Evolutionary conservation across 2,113 vertebrate genomes (phyloP), one percentile per base, ranked within the genome.

Genomic region (Neotoma lepida): DNA sequence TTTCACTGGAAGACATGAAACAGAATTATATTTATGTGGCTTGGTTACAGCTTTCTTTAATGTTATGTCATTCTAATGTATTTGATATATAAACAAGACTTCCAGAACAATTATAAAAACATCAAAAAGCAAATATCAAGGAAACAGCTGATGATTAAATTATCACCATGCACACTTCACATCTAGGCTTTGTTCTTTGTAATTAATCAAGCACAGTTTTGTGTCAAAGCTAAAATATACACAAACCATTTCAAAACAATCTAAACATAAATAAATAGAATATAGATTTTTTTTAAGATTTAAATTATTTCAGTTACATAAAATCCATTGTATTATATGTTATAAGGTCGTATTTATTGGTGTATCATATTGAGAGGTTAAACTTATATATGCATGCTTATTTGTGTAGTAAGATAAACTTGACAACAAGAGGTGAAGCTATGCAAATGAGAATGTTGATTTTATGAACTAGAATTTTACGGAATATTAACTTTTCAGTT

Each of bases 161-260:
- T 61, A 86, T 56, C 7, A n/a, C 15, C 5, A 44, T 49, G 3
- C 33, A 14, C 17, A 73, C 56, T 88, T 20, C 8, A 77, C 4
- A 46, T 92, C 1, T 63, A 51, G 44, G 39, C 66, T 88, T 82
- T 88, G 4, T 5, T 82, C 66, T 93, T 76, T 58, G 61, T 3
- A 89, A 49, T 24, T 35, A 92, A 78, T 74, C 15, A 95, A 92
- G 22, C 77, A 88, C 70, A 49, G 17, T 3, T 89, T 86, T 82
- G 6, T 2, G 80, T 90, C 10, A 64, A 77, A 80, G n/a, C 4
- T 92, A 87, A 91, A 80, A 56, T 76, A 5, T 30, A 76, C 61
- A 46, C 22, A 76, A 94, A 92, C 3, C 26, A 13, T 91, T 91
- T 54, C 30, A 77, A 89, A 71, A 0, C 18, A 12, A 56, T 87